Base-by-base conservation (phyloP, 2,797 vertebrate species). In the Percopsis omiscomaycus region DNA sequence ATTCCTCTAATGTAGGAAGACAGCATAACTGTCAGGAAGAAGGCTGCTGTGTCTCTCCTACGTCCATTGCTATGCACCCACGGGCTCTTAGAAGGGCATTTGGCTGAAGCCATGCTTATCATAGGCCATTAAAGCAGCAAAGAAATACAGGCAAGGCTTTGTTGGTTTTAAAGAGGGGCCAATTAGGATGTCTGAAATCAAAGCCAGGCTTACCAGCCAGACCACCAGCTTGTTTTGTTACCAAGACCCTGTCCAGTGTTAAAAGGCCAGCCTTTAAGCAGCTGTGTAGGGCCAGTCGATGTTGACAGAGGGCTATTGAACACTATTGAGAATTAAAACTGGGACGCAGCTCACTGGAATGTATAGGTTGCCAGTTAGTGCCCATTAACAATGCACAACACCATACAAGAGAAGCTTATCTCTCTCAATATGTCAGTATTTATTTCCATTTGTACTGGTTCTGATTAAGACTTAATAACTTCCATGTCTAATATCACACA, bases 171-270 rank as follows among this genome's bases (percentile, higher is more conserved):
- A 78, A 64, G 61, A 79, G 63, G 79, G 61, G 60, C 72, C 75
- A 85, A 81, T 86, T 86, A 85, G 81, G 71, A 83, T 54, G 71
- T 79, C 70, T 75, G 48, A 84, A 89, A 85, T 88, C 80, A 89
- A 87, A 88, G 82, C 71, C 72, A 71, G 70, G 75, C 75, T 81
- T 81, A 78, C 60, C 48, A 61, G 70, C 54, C 68, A 42, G 59
- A 63, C 64, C 66, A 13, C 72, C 6, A 5, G 66, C 63, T 64
- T 66, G 61, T 74, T 84, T 69, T 67, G 64, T 79, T 73, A 82
- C 60, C 71, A 62, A 76, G 45, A 70, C 62, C 61, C 32, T 73
- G 66, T 60, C 54, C 63, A 75, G 44, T 68, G 64, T 71, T 68
- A 69, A 55, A 66, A 77, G 30, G 62, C 60, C 66, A 42, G 60